Conservation (phyloP, 1,140 invertebrate genomes). For the Ruditapes philippinarum region DNA sequence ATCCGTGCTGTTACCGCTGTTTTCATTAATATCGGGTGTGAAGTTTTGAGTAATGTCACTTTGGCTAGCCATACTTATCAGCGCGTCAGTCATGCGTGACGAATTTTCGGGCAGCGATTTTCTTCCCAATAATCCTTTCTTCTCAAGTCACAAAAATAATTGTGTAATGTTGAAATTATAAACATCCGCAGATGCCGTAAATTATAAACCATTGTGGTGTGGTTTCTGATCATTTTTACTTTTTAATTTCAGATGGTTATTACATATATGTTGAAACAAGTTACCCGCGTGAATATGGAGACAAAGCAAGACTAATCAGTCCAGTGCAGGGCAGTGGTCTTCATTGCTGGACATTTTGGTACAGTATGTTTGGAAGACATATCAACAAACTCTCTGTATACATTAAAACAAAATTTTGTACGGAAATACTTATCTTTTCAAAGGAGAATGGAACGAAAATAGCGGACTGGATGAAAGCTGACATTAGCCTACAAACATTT, state of each 20-base stretch:
- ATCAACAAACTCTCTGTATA: constrained; percentile 79
- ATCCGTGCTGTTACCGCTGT: too few species aligned
- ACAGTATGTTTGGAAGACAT: constrained; percentile 91
- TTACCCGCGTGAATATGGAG: constrained; percentile 66
- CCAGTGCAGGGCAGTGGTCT: constrained; percentile 51
- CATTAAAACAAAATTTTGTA: constrained; percentile 49
- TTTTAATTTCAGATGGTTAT: constrained; percentile 64
- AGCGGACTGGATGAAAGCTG: constrained; percentile 79
- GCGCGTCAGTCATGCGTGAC: too few species aligned
- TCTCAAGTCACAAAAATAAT: too few species aligned
- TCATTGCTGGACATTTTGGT: constrained; percentile 89
- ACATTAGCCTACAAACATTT: constrained; percentile 68
- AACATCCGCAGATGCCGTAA: too few species aligned
- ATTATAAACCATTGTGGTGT: too few species aligned
- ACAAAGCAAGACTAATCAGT: constrained; percentile 79
- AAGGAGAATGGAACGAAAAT: constrained; percentile 79
- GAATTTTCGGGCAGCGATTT: too few species aligned
- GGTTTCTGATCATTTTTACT: too few species aligned
- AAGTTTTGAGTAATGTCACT: too few species aligned
- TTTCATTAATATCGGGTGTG: too few species aligned
- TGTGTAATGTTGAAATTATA: too few species aligned
- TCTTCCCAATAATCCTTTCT: too few species aligned
- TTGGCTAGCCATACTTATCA: too few species aligned
- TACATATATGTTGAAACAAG: constrained; percentile 82
- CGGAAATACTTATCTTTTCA: constrained; percentile 71